phyloP scores from a whole-genome alignment of 2,113 vertebrate species.

The Miniopterus natalensis region DNA sequence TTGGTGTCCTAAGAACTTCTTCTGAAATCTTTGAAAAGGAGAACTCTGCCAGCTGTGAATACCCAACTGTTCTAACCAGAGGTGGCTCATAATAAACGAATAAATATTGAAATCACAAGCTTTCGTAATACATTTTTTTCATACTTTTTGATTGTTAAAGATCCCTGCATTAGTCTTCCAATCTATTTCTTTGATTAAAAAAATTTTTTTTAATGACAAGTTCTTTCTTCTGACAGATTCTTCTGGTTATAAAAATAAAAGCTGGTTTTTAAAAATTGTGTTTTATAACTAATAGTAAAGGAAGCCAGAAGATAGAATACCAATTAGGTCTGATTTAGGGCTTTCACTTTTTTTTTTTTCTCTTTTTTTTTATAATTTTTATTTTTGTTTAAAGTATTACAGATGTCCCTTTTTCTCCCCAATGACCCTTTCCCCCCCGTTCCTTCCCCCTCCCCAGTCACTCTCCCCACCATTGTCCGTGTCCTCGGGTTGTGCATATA shows the following conservation, averaged over 20 bases:
- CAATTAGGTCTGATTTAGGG: conserved; percentile 5
- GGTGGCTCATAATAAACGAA: conserved; percentile 71
- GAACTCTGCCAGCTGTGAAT: conserved; percentile 74
- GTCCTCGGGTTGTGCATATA: no score
- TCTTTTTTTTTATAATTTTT: no score
- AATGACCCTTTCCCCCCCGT: no score
- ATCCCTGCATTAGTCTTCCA: conserved; percentile 33
- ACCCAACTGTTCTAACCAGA: conserved; percentile 76
- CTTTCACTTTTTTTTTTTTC: no score
- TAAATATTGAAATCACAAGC: conserved; percentile 74
- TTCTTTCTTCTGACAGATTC: conserved; percentile 60
- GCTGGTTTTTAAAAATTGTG: conserved; percentile 3
- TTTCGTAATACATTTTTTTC: conserved; percentile 43
- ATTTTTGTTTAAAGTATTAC: no score
- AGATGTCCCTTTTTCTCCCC: no score
- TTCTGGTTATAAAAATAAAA: conserved; percentile 59
- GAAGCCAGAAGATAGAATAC: conserved; percentile 24
- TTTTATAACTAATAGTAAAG: conserved; percentile 42
- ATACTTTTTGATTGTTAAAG: conserved; percentile 73
- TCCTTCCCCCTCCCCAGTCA: no score
- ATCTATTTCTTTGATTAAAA: conserved; percentile 70
- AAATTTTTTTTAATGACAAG: conserved; percentile 39
- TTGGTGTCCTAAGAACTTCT: conserved; percentile 76
- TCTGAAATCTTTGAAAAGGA: conserved; percentile 79
- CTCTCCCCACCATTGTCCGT: no score